These are phyloP conservation scores for Choristoneura rosaceana DNA, from an alignment of 2,888 invertebrate genomes.

Conservation along the genomic window DNA sequence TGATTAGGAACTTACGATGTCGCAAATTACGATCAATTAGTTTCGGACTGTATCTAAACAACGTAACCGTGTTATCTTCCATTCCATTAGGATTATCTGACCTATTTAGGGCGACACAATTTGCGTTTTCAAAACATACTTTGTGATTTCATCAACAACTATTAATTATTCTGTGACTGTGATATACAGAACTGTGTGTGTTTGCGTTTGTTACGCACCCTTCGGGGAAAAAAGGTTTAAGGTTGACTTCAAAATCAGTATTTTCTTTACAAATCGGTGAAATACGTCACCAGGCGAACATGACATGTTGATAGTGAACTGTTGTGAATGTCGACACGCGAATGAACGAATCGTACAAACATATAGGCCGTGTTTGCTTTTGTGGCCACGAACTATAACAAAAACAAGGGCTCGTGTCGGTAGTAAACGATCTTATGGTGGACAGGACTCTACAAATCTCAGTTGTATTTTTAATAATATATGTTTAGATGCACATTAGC, in stretches of 20 bases:
- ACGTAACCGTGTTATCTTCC: slow-evolving; percentile 6
- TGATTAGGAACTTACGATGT: too few species aligned
- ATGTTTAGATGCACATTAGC: too few species aligned
- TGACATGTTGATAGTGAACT: slow-evolving; percentile 25
- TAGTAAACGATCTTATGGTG: neutral
- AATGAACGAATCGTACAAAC: slow-evolving; percentile 17
- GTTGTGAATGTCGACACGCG: slow-evolving; percentile 27
- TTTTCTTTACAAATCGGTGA: slow-evolving; percentile 33
- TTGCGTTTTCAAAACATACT: neutral
- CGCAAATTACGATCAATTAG: slow-evolving; percentile 2
- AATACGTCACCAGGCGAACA: slow-evolving; percentile 21
- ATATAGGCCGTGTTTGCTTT: slow-evolving; percentile 29
- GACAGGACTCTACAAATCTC: neutral
- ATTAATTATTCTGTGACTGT: neutral
- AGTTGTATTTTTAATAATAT: neutral
- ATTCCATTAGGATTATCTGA: slow-evolving; percentile 17
- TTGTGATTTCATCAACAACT: neutral
- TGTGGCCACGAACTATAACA: slow-evolving; percentile 4
- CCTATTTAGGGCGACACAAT: neutral
- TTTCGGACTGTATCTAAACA: neutral
- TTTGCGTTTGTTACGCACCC: neutral
- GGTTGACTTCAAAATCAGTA: slow-evolving; percentile 3
- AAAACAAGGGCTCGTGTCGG: slow-evolving; percentile 13
- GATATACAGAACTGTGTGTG: neutral
- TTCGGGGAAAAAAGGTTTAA: neutral